phyloP scores from a whole-genome alignment of 2,888 invertebrate species.

The Ariolimax columbianus region DNA sequence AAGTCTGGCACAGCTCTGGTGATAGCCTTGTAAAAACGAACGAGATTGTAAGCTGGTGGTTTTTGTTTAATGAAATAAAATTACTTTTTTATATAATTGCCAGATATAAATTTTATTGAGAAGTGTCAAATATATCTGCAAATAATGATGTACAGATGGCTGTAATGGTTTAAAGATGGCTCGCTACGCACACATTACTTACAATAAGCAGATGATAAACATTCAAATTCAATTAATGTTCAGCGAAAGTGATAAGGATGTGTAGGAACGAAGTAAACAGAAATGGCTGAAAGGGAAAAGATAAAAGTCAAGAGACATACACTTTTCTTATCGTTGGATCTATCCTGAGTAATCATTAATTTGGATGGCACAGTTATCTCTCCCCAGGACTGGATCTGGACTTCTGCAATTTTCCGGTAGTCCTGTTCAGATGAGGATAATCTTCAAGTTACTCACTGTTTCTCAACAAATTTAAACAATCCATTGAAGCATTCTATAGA shows the following conservation, averaged over 20 bases:
- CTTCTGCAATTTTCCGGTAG: slow-evolving; percentile 90
- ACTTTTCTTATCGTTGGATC: slow-evolving; percentile 67
- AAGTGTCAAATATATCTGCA: no score
- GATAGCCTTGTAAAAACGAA: slow-evolving; percentile 84
- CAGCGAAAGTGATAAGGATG: neutral
- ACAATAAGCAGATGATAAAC: no score
- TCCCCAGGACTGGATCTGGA: slow-evolving; percentile 89
- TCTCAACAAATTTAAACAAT: neutral
- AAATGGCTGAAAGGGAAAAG: no score
- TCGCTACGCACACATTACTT: no score
- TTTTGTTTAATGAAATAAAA: no score
- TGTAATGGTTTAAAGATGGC: no score
- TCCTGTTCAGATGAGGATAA: slow-evolving; percentile 77
- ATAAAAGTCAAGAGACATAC: slow-evolving; percentile 12
- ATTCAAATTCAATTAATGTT: no score
- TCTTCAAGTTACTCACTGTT: neutral
- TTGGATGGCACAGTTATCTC: slow-evolving; percentile 81
- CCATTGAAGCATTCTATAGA: neutral
- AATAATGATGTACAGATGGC: no score
- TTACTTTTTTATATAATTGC: neutral
- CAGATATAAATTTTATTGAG: neutral
- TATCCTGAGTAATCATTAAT: slow-evolving; percentile 70
- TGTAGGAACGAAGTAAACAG: no score
- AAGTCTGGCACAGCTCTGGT: slow-evolving; percentile 91
- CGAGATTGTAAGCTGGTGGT: no score